Percentiles rank a stretch among this genome's conserved stretches.
phyloP scores from a whole-genome alignment of 2,888 invertebrate species.

The Kryphioiulus occultus region DNA sequence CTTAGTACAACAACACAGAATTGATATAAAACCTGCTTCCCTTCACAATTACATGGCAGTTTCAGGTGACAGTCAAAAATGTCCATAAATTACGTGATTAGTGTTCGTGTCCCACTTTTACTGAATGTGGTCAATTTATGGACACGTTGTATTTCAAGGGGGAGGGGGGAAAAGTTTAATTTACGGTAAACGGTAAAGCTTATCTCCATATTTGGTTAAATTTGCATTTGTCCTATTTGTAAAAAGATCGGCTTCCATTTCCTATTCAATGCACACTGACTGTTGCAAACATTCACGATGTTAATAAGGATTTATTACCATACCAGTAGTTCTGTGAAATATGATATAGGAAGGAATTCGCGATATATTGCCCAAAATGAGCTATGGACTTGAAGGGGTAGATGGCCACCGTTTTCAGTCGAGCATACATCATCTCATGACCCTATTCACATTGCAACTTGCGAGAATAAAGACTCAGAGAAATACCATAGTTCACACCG shows the following conservation, averaged over 20 bases:
- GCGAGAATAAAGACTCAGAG: background rate
- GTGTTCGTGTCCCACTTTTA: background rate
- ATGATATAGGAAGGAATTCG: background rate
- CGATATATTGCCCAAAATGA: background rate
- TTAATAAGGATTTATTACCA: conserved; percentile 10
- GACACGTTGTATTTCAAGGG: background rate
- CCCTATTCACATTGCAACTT: background rate
- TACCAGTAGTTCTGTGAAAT: background rate
- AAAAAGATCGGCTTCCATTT: background rate
- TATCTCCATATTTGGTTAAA: background rate
- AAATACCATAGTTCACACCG: background rate
- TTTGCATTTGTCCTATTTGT: conserved; percentile 14
- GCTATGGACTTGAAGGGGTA: background rate
- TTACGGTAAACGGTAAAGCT: background rate
- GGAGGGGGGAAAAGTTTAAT: background rate
- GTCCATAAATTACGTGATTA: background rate
- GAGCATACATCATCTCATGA: background rate
- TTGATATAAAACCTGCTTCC: background rate
- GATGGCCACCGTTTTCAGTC: background rate
- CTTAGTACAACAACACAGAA: background rate
- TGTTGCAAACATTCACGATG: background rate
- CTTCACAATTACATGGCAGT: background rate
- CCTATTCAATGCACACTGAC: background rate
- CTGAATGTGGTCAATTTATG: background rate
- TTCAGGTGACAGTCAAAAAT: background rate